Conservation (phyloP, 2,113 vertebrate genomes). For the Ciconia stormi region DNA sequence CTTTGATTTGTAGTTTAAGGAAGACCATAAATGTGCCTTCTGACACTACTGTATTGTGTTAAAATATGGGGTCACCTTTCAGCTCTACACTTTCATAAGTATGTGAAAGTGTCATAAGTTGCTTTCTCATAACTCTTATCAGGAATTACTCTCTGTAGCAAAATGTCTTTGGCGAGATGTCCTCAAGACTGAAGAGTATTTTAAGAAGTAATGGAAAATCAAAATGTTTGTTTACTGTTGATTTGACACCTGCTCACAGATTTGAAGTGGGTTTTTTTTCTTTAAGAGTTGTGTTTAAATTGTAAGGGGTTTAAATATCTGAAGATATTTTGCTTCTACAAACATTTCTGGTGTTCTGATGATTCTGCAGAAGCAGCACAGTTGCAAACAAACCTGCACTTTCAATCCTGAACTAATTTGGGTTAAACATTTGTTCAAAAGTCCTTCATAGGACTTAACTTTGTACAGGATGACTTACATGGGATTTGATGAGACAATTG, state of each 20-base stretch:
- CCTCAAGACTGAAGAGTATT: background rate
- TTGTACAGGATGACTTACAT: background rate
- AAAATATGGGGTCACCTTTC: background rate
- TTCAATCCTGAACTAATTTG: background rate
- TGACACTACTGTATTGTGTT: background rate
- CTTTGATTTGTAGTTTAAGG: background rate
- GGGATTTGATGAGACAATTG: background rate
- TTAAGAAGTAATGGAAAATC: background rate
- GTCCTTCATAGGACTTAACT: background rate
- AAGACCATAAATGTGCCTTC: background rate
- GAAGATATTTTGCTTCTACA: background rate
- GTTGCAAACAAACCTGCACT: background rate
- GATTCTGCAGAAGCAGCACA: background rate
- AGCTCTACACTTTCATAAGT: background rate
- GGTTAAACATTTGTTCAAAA: background rate
- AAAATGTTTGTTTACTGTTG: background rate
- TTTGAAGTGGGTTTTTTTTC: background rate
- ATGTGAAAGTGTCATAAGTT: fast-evolving
- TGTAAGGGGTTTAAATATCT: background rate
- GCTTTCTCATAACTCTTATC: background rate
- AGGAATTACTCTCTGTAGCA: background rate
- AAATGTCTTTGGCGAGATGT: background rate
- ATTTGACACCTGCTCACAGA: background rate
- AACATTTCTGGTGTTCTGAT: background rate
- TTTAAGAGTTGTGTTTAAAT: background rate